Evolutionary conservation across 2,888 invertebrate genomes (phyloP).

Genomic region (Xanthorhoe spadicearia): DNA sequence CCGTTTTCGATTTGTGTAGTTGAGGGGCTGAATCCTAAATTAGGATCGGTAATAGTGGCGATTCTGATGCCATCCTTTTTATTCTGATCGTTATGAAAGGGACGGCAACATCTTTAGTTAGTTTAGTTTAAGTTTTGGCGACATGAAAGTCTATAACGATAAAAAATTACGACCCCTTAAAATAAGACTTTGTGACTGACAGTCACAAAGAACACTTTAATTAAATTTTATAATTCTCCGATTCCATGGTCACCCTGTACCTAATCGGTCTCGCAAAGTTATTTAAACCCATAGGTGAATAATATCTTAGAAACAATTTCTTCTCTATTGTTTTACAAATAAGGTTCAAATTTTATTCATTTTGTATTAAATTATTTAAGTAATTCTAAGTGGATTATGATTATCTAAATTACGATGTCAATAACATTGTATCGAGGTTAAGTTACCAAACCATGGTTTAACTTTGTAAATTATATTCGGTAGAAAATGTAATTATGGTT

Average conservation of each 20-base stretch:
- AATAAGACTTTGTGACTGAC: too few relatives aligned
- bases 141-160: too few relatives aligned
- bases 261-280: background rate
- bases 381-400: slow-evolving; percentile 47
- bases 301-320: slow-evolving; percentile 35
- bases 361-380: slow-evolving; percentile 18
- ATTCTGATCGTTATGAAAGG: too few relatives aligned
- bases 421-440: slow-evolving; percentile 42
- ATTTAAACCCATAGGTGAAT: background rate
- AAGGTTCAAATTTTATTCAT: slow-evolving; percentile 41
- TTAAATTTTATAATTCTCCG: background rate
- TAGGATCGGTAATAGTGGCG: too few relatives aligned
- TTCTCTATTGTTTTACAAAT: slow-evolving; percentile 40
- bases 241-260: slow-evolving; percentile 1
- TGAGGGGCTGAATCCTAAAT: too few relatives aligned
- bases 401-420: slow-evolving; percentile 71
- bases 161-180: too few relatives aligned
- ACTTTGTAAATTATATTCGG: slow-evolving; percentile 1
- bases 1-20: too few relatives aligned
- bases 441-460: slow-evolving; percentile 20
- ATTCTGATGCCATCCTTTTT: too few relatives aligned
- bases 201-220: too few relatives aligned
- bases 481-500: background rate
- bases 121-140: too few relatives aligned
- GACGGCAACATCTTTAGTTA: too few relatives aligned